Conservation (phyloP, 2,113 vertebrate genomes). For the Isichthys henryi region DNA sequence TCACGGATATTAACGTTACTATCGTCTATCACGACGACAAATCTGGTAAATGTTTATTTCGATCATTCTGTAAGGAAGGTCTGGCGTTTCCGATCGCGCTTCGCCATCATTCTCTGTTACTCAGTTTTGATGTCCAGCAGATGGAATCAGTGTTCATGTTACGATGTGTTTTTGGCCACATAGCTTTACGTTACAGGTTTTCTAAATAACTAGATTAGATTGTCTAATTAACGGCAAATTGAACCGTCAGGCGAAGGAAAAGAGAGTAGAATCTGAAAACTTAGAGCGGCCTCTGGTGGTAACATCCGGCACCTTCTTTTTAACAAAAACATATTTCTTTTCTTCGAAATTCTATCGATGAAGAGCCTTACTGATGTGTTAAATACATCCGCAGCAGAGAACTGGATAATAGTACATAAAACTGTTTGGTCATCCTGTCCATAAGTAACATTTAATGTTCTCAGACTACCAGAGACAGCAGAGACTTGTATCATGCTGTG, state of each 20-base stretch:
- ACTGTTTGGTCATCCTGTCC: background rate
- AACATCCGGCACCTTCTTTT: background rate
- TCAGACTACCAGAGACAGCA: background rate
- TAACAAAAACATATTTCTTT: background rate
- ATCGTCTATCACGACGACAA: background rate
- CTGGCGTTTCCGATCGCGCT: background rate
- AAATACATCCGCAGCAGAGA: background rate
- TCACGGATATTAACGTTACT: background rate
- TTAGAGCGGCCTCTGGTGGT: constrained; percentile 14
- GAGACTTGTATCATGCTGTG: background rate
- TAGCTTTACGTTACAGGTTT: background rate
- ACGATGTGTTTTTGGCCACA: background rate
- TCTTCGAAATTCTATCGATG: background rate
- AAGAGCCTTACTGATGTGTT: background rate
- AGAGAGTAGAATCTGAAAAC: background rate
- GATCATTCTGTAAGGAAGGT: background rate
- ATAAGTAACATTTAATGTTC: background rate
- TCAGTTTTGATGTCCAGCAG: background rate
- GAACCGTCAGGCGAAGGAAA: background rate
- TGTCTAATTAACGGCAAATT: background rate
- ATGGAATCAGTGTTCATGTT: background rate
- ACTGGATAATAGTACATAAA: background rate
- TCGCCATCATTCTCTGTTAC: background rate
- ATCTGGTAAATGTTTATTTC: background rate
- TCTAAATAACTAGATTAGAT: background rate